Percentiles rank a stretch among this genome's conserved stretches.
Conservation (phyloP, 2,797 vertebrate genomes). For the Merluccius polli region DNA sequence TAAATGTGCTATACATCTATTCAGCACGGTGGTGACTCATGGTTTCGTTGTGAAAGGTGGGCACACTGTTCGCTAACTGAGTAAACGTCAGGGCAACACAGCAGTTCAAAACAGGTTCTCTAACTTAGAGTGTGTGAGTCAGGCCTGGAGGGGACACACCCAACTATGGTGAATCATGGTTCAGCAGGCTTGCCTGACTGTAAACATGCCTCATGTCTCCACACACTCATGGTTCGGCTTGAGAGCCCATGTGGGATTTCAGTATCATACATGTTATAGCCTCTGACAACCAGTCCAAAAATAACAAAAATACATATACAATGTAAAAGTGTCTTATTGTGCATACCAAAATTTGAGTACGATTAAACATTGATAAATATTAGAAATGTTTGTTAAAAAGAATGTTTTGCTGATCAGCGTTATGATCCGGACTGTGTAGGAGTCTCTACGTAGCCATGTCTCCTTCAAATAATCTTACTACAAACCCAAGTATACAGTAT, state of each 20-base stretch:
- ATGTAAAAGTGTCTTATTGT: too few species aligned
- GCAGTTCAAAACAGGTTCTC: constrained; percentile 58
- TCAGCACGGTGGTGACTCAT: constrained; percentile 43
- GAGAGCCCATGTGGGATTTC: not conserved
- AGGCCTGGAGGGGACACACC: constrained; percentile 55
- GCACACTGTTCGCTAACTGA: constrained; percentile 12
- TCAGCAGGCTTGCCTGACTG: constrained; percentile 13
- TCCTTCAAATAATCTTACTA: too few species aligned
- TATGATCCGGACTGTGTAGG: too few species aligned
- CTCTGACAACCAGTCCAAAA: too few species aligned
- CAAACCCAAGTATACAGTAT: too few species aligned
- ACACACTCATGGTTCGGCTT: not conserved
- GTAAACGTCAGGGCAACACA: constrained; percentile 32
- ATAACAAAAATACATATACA: too few species aligned
- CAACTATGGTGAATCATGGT: constrained; percentile 50
- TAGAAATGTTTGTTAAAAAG: too few species aligned
- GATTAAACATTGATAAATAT: too few species aligned
- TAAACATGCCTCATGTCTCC: constrained; percentile 29
- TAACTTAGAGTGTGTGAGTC: constrained; percentile 45
- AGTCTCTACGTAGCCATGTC: too few species aligned
- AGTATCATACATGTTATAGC: not conserved
- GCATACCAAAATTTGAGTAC: too few species aligned
- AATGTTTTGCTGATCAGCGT: too few species aligned
- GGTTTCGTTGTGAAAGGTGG: constrained; percentile 18
- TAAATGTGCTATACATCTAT: constrained; percentile 24